Evolutionary conservation across 2,888 invertebrate genomes (phyloP), one percentile per base, ranked within the genome.

Genomic region (Lasioglossum marginatum): DNA sequence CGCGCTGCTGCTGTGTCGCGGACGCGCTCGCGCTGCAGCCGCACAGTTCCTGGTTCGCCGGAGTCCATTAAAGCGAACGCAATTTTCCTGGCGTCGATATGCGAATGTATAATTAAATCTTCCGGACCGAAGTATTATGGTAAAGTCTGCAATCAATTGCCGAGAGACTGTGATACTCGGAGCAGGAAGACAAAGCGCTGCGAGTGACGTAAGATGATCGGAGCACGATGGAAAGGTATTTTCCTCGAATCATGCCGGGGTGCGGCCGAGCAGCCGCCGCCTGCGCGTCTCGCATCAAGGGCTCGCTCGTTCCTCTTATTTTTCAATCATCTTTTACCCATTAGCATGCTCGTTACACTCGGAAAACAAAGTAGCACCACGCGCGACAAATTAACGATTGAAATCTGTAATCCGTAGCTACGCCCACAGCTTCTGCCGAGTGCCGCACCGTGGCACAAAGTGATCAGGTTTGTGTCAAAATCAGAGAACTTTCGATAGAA

Each of bases 161-260:
- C 23, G 81, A 63, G 85, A 77, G 82, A 52, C 82, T 16, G 72
- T 14, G 74, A 68, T 75, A 80, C 80, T n/a, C 45, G 52, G 70
- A 80, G 75, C 86, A 82, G 86, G 87, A 87, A 87, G 81, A 86
- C 87, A 84, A 87, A 83, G 81, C 79, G 57, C 40, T 40, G 31
- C 76, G 74, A 78, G 73, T 88, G 88, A 88, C 82, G 87, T 78
- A 87, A 84, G 75, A 78, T 71, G 85, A 79, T 81, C 70, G 72
- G 77, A 48, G 83, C 14, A 63, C 66, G 78, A 87, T 87, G 83
- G 82, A 81, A 83, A 78, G 79, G 57, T 83, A 85, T 87, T 82
- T 88, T 88, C 84, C 83, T 77, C 87, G 87, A 80, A 84, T 75
- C 68, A 34, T 70, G 73, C 48, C 12, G 70, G 79, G 84, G 79